Base-by-base conservation (phyloP, 37 sponge, comb jelly and placozoan genomes). In the Aplysina aerophoba region DNA sequence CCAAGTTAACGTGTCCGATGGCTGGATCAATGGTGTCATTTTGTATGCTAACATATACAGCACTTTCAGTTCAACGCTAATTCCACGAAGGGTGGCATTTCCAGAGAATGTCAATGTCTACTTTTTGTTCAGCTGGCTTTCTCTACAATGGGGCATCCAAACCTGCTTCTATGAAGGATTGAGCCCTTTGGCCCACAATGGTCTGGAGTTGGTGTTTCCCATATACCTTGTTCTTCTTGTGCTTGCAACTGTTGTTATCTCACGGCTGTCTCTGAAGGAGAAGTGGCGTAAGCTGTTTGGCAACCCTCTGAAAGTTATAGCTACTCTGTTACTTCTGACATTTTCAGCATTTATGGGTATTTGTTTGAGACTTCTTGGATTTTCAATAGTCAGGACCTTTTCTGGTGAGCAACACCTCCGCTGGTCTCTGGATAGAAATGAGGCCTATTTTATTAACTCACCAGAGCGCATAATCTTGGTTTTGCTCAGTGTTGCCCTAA, bases 81-180 rank as follows among this genome's bases (percentile, higher is more conserved):
- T 40, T 11, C n/a, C n/a, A 24, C 33, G 54, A 3, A 37, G 39
- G 50, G n/a, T 50, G 37, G 50, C 24, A 2, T 75, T 34, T 30
- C 50, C 50, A 44, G 50, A 3, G 8, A 44, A 44, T 8, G 3
- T 44, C 50, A 34, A 20, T 25, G 30, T 63, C 8, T 85, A 81
- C 38, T 22, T 85, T 20, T 55, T 80, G 25, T 65, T 68, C 25
- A 20, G 57, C 0, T 82, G 85, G 25, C 64, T 90, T 33, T 85
- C 54, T 17, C 67, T 90, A 12, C 72, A 73, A 14, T 63, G 81
- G n/a, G 91, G 91, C 6, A 59, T 85, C 19, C 27, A 58, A 15
- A 6, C 65, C 0, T 91, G 91, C 37, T 84, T 91, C 67, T 87
- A 65, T 66, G 44, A 87, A 39, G 88, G 85, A 36, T 80, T 91